Evolutionary conservation across 35 echinoderm and acorn worm genomes (phyloP).

Genomic region (Anneissia japonica): DNA sequence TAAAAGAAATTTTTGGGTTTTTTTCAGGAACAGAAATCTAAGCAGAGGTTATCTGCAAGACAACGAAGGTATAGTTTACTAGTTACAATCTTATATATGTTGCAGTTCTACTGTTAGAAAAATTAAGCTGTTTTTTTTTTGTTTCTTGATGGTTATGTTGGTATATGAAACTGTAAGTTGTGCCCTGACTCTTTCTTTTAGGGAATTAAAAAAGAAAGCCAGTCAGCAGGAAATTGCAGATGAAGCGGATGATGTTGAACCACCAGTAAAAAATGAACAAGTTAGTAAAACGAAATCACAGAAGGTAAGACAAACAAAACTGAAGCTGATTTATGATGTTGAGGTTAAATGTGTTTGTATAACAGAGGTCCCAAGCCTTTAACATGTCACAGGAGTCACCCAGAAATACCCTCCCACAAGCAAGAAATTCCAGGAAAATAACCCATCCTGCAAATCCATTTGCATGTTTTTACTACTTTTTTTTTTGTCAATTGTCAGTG

Average conservation of each 20-base stretch:
- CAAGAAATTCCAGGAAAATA: no score
- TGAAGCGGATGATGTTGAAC: not conserved
- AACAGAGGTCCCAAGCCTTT: no score
- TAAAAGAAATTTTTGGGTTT: no score
- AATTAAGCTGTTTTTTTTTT: not conserved
- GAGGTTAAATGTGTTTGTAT: no score
- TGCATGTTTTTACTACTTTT: no score
- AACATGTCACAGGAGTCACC: no score
- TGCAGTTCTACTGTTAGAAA: no score
- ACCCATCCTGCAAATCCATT: no score
- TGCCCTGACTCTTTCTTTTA: not conserved
- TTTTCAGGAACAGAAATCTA: slow-evolving; percentile 29
- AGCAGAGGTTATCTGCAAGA: slow-evolving; percentile 53
- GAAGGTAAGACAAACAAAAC: not conserved
- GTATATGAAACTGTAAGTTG: not conserved
- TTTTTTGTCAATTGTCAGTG: no score
- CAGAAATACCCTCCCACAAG: no score
- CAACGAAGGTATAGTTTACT: slow-evolving; percentile 58
- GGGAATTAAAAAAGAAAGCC: not conserved
- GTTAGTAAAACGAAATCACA: not conserved
- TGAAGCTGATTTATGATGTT: no score
- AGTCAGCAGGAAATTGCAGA: not conserved
- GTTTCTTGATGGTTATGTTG: not conserved
- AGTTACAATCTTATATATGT: no score
- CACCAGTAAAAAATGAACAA: not conserved